Evolutionary conservation across 2,888 invertebrate species (phyloP).

Genomic region (Deilephila elpenor): DNA sequence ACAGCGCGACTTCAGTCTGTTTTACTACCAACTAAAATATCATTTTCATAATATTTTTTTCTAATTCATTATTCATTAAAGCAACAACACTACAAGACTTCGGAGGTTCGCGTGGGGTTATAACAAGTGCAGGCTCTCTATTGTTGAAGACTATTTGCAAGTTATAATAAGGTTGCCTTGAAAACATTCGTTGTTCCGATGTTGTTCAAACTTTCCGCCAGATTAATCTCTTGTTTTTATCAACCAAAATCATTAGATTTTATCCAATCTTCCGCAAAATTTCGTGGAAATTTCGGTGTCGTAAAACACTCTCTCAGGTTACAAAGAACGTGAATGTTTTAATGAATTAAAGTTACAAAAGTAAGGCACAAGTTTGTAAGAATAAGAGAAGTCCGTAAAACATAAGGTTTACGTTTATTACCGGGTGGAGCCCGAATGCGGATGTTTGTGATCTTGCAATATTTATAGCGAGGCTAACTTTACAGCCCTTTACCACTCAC

Average conservation of each 20-base stretch:
- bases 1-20: too few relatives aligned
- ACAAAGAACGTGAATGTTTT: slow-evolving; percentile 1
- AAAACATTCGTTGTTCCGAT: neutral
- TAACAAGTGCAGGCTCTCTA: neutral
- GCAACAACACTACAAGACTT: neutral
- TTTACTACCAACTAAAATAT: too few relatives aligned
- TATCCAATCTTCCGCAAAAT: neutral
- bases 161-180: neutral
- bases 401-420: neutral
- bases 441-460: slow-evolving; percentile 3
- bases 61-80: neutral
- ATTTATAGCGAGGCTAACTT: neutral
- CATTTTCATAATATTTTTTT: too few relatives aligned
- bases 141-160: neutral
- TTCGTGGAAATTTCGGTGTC: neutral
- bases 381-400: neutral
- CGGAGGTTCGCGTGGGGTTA: neutral
- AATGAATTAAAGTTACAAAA: slow-evolving; percentile 4
- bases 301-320: slow-evolving; percentile 12
- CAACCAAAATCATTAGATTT: slow-evolving; percentile 16
- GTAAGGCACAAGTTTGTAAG: neutral
- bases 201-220: neutral
- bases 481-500: neutral
- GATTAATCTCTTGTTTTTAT: slow-evolving; percentile 2
- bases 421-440: neutral